phyloP scores from a whole-genome alignment of 2,888 invertebrate species.

The Elegia similella region DNA sequence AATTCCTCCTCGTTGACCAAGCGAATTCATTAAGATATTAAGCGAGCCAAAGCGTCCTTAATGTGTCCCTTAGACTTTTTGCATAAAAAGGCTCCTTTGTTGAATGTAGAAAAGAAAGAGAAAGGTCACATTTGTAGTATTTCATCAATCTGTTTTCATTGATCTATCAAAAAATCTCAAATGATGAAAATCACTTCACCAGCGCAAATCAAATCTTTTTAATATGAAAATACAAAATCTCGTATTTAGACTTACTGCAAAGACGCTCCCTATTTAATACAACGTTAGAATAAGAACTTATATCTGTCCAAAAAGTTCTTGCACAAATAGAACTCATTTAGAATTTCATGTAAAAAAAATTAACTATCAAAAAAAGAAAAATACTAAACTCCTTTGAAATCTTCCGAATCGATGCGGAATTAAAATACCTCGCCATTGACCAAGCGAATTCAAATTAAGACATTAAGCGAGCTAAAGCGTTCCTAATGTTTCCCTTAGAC shows the following conservation, averaged over 20 bases:
- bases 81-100: slow-evolving; percentile 27
- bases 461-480: slow-evolving; percentile 31
- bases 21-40: slow-evolving; percentile 32
- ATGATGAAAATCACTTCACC: too few species aligned
- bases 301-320: too few species aligned
- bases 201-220: too few species aligned
- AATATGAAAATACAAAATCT: too few species aligned
- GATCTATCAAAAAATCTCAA: too few species aligned
- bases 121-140: too few species aligned
- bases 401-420: not conserved
- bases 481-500: slow-evolving; percentile 30
- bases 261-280: too few species aligned
- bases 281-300: too few species aligned
- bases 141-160: too few species aligned
- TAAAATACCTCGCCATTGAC: slow-evolving; percentile 16
- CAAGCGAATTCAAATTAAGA: slow-evolving; percentile 32
- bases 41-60: slow-evolving; percentile 32
- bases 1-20: slow-evolving; percentile 15
- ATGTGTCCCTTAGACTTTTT: slow-evolving; percentile 28
- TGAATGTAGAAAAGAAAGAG: not conserved
- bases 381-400: not conserved
- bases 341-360: not conserved
- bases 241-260: too few species aligned
- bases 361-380: not conserved
- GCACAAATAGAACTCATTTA: not conserved